Evolutionary conservation across 2,888 invertebrate genomes (phyloP), one percentile per base, ranked within the genome.

Genomic region (Oconnorella tubifera): DNA sequence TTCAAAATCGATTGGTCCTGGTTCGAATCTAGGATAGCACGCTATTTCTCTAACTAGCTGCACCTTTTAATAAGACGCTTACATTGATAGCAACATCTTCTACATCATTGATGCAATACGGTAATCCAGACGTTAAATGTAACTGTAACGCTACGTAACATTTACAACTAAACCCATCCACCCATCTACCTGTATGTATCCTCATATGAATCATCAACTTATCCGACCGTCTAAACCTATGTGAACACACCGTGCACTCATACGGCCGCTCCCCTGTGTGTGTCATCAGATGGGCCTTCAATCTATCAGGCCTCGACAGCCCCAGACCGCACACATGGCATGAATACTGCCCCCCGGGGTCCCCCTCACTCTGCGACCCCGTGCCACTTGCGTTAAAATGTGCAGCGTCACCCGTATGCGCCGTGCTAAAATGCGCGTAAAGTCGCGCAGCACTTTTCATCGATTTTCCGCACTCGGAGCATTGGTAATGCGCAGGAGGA

Each of bases 241-340:
- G 53, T 6, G 53, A 10, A 25, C 53, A 51, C 14, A 51, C 53
- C 10, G 10, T 51, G 53, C 53, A 51, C 14, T 6, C 53, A 25
- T 51, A 51, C 14, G 53, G 53, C 25, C 25, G 14, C 53, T 51
- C 53, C 6, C 53, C 53, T 6, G 53, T 51, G 53, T 51, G 53
- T 19, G 53, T 51, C 53, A 51, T 51, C 53, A 51, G 4, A 25
- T 51, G 53, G 25, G 53, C 10, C 53, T 51, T 51, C 23, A 51
- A 27, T 51, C 53, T 51, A 25, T 51, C 53, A 6, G 53, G 53
- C 6, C 53, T 19, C 25, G 53, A 51, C 25, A 51, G 53, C 14
- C 53, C 53, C 53, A 51, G 14, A 10, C 53, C 53, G 25, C 53
- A 51, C 53, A 51, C 53, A 27, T 51, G 53, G 25, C 53, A 51